Base-by-base conservation (phyloP, 1,140 invertebrate species). In the Bombus turneri region DNA sequence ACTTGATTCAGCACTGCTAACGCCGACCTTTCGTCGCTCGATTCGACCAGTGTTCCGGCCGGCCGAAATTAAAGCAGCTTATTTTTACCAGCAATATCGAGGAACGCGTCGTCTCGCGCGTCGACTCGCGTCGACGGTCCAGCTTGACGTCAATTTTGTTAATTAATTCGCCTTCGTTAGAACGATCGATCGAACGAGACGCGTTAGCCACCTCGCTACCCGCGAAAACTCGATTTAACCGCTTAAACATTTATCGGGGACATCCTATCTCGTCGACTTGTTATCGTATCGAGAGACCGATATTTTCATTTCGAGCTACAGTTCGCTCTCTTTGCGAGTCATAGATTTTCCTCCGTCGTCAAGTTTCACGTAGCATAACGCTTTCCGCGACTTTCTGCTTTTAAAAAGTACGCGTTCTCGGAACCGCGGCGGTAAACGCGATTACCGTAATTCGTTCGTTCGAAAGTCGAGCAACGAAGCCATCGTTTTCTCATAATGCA, bases 121-220 rank as follows among this genome's bases (percentile, higher is more conserved):
- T 83, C 75, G 71, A 25, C 62, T 59, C n/a, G 62, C 83, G 57
- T 76, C n/a, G 64, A 31, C 73, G 73, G 43, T 71, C 22, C 69
- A 37, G 76, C 72, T 73, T 86, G 73, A 84, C 85, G 86, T 89
- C 87, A 90, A 89, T 89, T 88, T 84, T 69, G 88, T 89, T 90
- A 80, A 89, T 90, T 90, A 90, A 89, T 90, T 88, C 87, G 68
- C 78, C 59, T 68, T 78, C 59, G 59, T 73, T 68, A 39, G 47
- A 47, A 68, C 82, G 77, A 73, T 37, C 75, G 76, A 53, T 43
- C 73, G 43, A 34, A 15, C 34, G 47, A 39, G 43, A 39, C 41
- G 28, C 66, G 39, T 41, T 53, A 25, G n/a, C 37, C 43, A 34
- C 66, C 25, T 82, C 22, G 37, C n/a, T 34, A 84, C 10, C 47